Evolutionary conservation across 2,113 vertebrate species (phyloP).

Genomic region (Fulmarus glacialis): DNA sequence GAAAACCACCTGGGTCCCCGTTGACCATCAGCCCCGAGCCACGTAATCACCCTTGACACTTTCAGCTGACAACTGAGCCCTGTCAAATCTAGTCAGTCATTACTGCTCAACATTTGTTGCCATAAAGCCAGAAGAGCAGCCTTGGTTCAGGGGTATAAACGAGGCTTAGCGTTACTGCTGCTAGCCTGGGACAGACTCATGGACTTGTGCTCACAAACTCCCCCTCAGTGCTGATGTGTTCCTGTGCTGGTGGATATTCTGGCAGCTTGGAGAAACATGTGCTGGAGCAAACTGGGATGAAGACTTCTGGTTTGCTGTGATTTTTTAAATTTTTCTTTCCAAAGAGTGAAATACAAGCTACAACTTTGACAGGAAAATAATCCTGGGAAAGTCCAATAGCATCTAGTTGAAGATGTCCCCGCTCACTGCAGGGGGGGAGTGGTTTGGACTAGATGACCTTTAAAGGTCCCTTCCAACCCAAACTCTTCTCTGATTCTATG

Average conservation of each 20-base stretch:
- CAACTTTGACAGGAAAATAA: not conserved
- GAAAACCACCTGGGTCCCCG: not conserved
- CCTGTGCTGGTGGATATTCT: too few species aligned
- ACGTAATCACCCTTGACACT: too few species aligned
- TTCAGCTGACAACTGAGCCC: not conserved
- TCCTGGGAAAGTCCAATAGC: not conserved
- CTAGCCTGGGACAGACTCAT: not conserved
- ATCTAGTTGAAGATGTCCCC: not conserved
- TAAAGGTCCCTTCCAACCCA: not conserved
- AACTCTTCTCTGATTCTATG: not conserved
- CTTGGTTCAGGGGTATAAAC: accelerated
- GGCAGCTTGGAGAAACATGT: not conserved
- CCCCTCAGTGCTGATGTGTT: accelerated
- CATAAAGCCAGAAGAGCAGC: not conserved
- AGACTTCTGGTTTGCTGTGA: not conserved
- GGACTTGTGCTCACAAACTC: too few species aligned
- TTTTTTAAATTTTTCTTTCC: not conserved
- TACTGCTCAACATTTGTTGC: accelerated
- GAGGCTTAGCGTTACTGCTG: accelerated
- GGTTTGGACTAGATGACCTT: not conserved
- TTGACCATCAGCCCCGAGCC: not conserved
- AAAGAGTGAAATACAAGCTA: not conserved
- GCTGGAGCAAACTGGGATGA: not conserved
- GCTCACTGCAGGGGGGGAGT: not conserved
- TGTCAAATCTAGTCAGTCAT: not conserved